These are phyloP conservation scores for Enteromius mattozi DNA, from an alignment of 2,797 vertebrate species.

Conservation along the genomic window DNA sequence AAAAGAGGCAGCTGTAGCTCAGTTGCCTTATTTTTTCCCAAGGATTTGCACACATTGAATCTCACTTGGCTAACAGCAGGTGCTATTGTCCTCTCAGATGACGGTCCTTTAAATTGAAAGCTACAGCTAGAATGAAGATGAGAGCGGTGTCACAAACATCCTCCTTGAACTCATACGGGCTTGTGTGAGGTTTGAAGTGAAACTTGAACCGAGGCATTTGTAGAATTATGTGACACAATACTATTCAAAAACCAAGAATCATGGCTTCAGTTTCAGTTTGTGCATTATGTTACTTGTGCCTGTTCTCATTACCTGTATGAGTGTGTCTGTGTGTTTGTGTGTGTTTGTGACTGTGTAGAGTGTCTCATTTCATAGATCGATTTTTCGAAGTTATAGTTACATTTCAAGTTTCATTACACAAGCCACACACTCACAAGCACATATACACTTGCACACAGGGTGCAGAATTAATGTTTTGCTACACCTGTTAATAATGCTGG, in stretches of 20 bases:
- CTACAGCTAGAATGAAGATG: slow-evolving; percentile 6
- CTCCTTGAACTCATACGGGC: not conserved
- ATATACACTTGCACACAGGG: not conserved
- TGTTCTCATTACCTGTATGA: slow-evolving; percentile 15
- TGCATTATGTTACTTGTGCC: slow-evolving; percentile 19
- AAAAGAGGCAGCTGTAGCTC: not conserved
- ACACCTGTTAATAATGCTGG: not conserved
- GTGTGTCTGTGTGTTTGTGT: slow-evolving; percentile 32
- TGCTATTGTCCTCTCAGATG: slow-evolving; percentile 22
- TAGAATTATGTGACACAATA: not conserved
- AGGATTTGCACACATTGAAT: slow-evolving; percentile 17
- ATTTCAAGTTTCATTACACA: slow-evolving; percentile 3
- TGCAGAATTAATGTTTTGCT: not conserved
- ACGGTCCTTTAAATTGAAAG: slow-evolving; percentile 16
- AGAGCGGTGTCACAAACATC: not conserved
- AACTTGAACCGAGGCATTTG: slow-evolving; percentile 1
- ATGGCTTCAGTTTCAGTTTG: slow-evolving; percentile 19
- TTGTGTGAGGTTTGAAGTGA: slow-evolving; percentile 14
- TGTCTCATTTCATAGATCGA: slow-evolving; percentile 8
- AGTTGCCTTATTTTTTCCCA: not conserved
- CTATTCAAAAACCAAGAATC: slow-evolving; percentile 10
- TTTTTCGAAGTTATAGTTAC: not conserved
- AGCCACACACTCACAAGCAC: not conserved
- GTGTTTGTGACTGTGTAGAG: slow-evolving; percentile 2
- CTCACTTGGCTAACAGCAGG: slow-evolving; percentile 6